Conservation (phyloP, 2,888 invertebrate species). For the Drosophila neotestacea region DNA sequence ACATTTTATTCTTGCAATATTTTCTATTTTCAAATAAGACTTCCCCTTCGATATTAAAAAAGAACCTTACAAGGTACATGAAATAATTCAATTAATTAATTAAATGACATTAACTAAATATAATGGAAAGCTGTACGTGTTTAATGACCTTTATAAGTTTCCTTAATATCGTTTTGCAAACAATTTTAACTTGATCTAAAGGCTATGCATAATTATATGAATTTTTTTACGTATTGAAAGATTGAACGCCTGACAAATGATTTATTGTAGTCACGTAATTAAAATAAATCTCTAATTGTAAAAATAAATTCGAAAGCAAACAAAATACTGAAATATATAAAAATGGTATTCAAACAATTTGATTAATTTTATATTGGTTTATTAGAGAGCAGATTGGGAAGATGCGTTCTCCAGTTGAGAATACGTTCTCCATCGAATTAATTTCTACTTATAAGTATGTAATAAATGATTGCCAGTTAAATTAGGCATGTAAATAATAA, state of each 20-base stretch:
- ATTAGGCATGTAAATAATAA: constrained; percentile 25
- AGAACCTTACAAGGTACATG: too few relatives aligned
- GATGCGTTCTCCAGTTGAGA: neutral
- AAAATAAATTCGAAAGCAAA: constrained; percentile 31
- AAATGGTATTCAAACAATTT: constrained; percentile 63
- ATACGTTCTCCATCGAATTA: neutral
- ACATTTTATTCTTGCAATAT: too few relatives aligned
- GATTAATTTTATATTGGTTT: constrained; percentile 18
- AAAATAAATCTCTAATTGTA: constrained; percentile 60
- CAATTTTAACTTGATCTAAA: constrained; percentile 28
- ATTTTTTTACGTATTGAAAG: constrained; percentile 24
- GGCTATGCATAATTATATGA: constrained; percentile 31
- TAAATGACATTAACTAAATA: constrained; percentile 8
- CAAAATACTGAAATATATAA: constrained; percentile 18
- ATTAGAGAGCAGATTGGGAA: constrained; percentile 6
- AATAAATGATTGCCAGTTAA: constrained; percentile 28
- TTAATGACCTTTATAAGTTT: constrained; percentile 21
- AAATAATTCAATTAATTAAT: neutral
- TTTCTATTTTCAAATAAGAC: too few relatives aligned
- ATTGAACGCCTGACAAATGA: constrained; percentile 39
- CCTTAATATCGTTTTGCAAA: constrained; percentile 24
- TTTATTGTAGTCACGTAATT: constrained; percentile 67
- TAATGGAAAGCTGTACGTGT: constrained; percentile 38
- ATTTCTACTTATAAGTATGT: constrained; percentile 35
- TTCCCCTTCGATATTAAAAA: too few relatives aligned